A percentile compares a stretch with the other conserved stretches of the same genome.
phyloP scores from a whole-genome alignment of 2,797 vertebrate species.

The Myotis findleyi region DNA sequence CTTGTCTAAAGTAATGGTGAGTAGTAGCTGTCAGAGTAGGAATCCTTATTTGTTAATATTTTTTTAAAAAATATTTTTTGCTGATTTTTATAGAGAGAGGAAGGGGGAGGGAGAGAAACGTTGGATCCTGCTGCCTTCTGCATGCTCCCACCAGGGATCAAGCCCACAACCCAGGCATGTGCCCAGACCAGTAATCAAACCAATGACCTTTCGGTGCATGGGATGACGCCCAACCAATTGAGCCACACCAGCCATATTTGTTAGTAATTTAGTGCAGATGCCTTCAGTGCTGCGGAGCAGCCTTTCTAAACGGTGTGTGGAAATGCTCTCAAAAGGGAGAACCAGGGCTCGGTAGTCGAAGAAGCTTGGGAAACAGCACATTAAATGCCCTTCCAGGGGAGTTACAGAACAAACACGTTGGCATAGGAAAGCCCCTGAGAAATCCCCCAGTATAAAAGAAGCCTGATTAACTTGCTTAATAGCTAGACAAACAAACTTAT shows the following conservation, averaged over 20 bases:
- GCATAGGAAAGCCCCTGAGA: conserved; percentile 10
- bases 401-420: conserved; percentile 2
- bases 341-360: background rate
- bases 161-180: no score
- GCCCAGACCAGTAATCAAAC: no score
- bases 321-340: background rate
- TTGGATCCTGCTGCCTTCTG: no score
- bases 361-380: background rate
- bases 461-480: conserved; percentile 42
- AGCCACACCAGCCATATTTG: no score
- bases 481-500: conserved; percentile 10
- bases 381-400: background rate
- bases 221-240: no score
- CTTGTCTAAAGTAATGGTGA: background rate
- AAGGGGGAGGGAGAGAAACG: no score
- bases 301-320: background rate
- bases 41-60: background rate
- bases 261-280: background rate
- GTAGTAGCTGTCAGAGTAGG: background rate
- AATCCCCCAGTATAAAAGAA: background rate
- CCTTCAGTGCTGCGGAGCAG: background rate
- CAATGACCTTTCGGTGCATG: no score
- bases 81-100: no score
- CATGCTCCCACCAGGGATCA: no score
- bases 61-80: background rate